Conservation (phyloP, 2,797 vertebrate genomes). For the Sciurus vulgaris region DNA sequence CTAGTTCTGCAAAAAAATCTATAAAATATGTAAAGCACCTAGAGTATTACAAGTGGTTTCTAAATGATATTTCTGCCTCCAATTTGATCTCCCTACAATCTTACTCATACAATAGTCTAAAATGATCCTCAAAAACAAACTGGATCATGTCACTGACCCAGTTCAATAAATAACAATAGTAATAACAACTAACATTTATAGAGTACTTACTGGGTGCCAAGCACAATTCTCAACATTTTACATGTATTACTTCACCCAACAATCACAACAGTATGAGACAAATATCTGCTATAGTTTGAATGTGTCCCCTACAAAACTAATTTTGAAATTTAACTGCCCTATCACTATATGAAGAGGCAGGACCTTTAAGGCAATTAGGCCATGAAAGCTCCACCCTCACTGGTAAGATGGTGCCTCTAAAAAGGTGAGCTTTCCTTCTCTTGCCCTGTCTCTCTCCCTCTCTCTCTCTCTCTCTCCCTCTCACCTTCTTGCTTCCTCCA, state of each 20-base stretch:
- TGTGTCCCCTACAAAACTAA: neutral
- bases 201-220: neutral
- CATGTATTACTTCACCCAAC: neutral
- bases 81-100: constrained; percentile 3
- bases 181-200: constrained; percentile 30
- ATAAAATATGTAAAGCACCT: neutral
- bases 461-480: too few relatives aligned
- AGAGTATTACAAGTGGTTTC: neutral
- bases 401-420: neutral
- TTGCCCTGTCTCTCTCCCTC: too few relatives aligned
- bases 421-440: too few relatives aligned
- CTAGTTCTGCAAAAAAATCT: neutral
- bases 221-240: too few relatives aligned
- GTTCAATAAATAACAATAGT: neutral
- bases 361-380: too few relatives aligned
- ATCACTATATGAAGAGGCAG: neutral
- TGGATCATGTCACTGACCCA: neutral
- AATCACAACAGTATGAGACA: neutral
- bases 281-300: neutral
- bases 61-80: neutral
- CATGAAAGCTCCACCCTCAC: neutral
- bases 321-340: neutral
- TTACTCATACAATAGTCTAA: neutral
- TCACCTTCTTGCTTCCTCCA: too few relatives aligned
- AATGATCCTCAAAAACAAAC: constrained; percentile 3